Base-by-base conservation (phyloP, 2,113 vertebrate species). In the Dicaeum eximium region DNA sequence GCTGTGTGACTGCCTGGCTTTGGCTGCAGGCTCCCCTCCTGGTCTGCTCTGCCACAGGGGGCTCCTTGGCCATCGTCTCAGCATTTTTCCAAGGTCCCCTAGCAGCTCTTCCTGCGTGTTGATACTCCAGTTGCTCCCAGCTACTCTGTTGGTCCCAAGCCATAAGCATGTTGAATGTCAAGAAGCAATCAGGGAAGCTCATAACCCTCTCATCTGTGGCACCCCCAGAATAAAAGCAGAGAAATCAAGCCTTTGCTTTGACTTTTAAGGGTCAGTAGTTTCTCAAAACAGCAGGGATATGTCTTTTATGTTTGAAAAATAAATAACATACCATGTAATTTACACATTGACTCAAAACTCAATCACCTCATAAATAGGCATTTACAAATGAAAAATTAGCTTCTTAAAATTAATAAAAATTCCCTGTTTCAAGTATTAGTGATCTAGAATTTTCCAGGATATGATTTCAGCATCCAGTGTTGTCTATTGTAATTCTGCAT, bases 241-340 rank as follows among this genome's bases (percentile, higher is more conserved):
- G 37, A 75, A 91, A 80, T 64, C 54, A 91, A 85, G 31, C 38
- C 47, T 24, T 75, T 74, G 30, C 31, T 89, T 82, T 90, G 40
- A 72, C 70, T 80, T 44, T 24, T 53, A 48, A 66, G 78, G 70
- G 56, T 92, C 86, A 84, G 57, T 40, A 45, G 48, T 91, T 95
- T 95, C 82, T 92, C 75, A 80, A 44, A 96, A 78, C 64, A 94
- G 64, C 22, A 9, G 37, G 51, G 30, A 79, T 81, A 64, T 58
- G 28, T 62, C 66, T 86, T 93, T 89, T 92, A 57, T 58, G 58
- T 85, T 94, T 87, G 79, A 92, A 95, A 96, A 94, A 81, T 89
- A 95, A 97, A 64, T 81, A 92, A 80, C 1, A 0, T 51, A 37
- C 21, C 1, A 0, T 66, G 35, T 74, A 64, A n/a, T 72, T 78